Conservation (phyloP, 2,888 invertebrate genomes). For the Machimus atricapillus region DNA sequence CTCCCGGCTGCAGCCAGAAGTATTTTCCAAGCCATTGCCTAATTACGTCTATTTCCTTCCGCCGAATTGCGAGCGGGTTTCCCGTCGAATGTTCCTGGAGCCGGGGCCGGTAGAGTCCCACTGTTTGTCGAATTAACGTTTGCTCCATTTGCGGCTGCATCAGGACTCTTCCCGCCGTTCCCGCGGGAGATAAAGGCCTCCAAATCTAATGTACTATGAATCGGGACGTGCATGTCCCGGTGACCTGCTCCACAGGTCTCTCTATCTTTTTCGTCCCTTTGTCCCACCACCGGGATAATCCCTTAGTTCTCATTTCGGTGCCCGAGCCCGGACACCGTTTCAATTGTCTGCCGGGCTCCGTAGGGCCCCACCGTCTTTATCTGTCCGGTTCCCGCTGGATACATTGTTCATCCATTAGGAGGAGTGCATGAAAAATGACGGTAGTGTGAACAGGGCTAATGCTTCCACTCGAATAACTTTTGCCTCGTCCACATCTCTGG, state of each 20-base stretch:
- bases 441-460: slow-evolving; percentile 45
- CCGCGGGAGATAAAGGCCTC: neutral
- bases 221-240: neutral
- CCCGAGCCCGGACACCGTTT: neutral
- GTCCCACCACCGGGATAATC: neutral
- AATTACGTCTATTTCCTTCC: slow-evolving; percentile 10
- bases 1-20: neutral
- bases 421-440: slow-evolving; percentile 45
- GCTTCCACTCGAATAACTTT: slow-evolving; percentile 45
- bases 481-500: slow-evolving; percentile 18
- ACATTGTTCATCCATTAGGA: slow-evolving; percentile 45
- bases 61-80: neutral
- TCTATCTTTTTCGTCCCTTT: neutral
- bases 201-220: slow-evolving; percentile 2
- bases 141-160: slow-evolving; percentile 11
- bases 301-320: slow-evolving; percentile 18
- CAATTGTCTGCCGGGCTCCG: neutral
- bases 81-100: neutral
- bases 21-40: slow-evolving; percentile 33
- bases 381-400: slow-evolving; percentile 7
- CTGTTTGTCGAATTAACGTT: slow-evolving; percentile 19
- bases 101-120: neutral
- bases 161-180: neutral
- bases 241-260: slow-evolving; percentile 24
- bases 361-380: slow-evolving; percentile 18